Base-by-base conservation (phyloP, 2,113 vertebrate genomes). In the Leptobrachium leishanense region DNA sequence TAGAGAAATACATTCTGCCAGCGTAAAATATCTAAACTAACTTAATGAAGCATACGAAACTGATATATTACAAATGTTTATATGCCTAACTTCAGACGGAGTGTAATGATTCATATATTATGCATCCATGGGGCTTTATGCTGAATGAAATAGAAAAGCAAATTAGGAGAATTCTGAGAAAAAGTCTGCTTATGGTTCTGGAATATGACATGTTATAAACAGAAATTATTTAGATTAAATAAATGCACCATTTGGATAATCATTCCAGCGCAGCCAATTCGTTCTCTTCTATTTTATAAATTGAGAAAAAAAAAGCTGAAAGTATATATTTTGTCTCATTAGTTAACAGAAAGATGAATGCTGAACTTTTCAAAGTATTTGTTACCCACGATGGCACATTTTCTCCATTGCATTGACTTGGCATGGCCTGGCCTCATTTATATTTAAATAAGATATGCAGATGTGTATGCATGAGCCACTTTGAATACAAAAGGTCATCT, bases 371-470 rank as follows among this genome's bases (percentile, higher is more conserved):
- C 9, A 64, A 64, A 78, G 15, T 9, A 43, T 50, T 42, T 46
- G 5, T 39, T n/a, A 64, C 39, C 2, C 43, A 41, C 46, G 12
- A 77, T 12, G 44, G 42, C 55, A 46, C 55, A 70, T 62, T 70
- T 31, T 62, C 50, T 41, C 46, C 42, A 43, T 20, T 68, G 50
- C 42, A 77, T 44, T 69, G 59, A 57, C 7, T 41, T n/a, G 42
- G 2, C 74, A 43, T 43, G 20, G 55, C 2, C 31, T 15, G 31
- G 42, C 6, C 65, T 59, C 67, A 59, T 77, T 77, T 62, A 40
- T 70, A 50, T 77, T 70, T 40, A 77, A 69, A 77, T 77, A 63
- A 50, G 20, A 44, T 71, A 13, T 59, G 55, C 7, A 70, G 11
- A 69, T 77, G 54, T 39, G 54, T 46, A 39, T 57, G 75, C n/a